Evolutionary conservation across 1,140 invertebrate species (phyloP), one percentile per base, ranked within the genome.

Genomic region (Procambarus clarkii): DNA sequence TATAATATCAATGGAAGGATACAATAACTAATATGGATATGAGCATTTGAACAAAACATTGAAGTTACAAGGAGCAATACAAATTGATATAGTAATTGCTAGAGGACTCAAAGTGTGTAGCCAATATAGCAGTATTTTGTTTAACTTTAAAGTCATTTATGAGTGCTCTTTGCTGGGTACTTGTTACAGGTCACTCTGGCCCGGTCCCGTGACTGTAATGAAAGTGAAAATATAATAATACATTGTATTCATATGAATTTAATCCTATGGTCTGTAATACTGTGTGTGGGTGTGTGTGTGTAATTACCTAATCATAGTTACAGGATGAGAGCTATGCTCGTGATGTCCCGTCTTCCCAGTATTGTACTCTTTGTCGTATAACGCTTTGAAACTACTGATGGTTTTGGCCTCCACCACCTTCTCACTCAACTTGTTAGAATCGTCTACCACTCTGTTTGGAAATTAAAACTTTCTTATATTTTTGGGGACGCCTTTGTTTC

Each of bases 121-220:
- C 60, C 11, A 9, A 34, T 82, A 82, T 11, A 21, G 50, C 34
- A 21, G 9, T 50, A 50, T 24, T 34, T 44, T 74, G 5, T 8
- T 74, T 82, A 8, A n/a, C 69, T 76, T 58, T 45, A 45, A n/a
- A 58, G 34, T 46, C 34, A 58, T 24, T 77, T 77, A 13, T 82
- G 46, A 24, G 74, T 60, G 79, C 21, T 69, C 7, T 71, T 64
- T 45, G 34, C 50, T 44, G 44, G 24, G n/a, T 45, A 64, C 77
- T 48, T 34, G 34, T 80, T 74, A 88, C 79, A 88, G 80, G 64
- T 88, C 87, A 80, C 87, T 88, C 79, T 88, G 87, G 78, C 87
- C 87, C 21, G 87, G 87, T 50, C 87, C 87, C 46, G 79, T 45
- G 82, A 82, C 87, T 88, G 79, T 13, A 82, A 82, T 46, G 24